A percentile compares a stretch with the other conserved stretches of the same genome.
These are phyloP conservation scores for Propithecus coquereli DNA, from an alignment of 2,113 vertebrate species.

Conservation along the genomic window DNA sequence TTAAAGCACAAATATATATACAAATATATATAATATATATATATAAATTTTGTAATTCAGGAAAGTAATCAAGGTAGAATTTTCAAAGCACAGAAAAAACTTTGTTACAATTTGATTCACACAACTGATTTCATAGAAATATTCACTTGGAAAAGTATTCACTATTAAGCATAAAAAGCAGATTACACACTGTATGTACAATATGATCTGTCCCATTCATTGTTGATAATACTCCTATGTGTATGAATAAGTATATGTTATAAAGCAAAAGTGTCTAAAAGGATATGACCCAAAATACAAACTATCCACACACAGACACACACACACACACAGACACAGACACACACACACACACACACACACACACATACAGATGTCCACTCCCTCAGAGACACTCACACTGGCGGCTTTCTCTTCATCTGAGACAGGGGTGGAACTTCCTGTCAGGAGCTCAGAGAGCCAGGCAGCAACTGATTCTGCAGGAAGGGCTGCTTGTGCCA, in stretches of 20 bases:
- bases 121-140: neutral
- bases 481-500: neutral
- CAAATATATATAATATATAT: neutral
- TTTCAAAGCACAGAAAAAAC: constrained; percentile 7
- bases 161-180: constrained; percentile 1
- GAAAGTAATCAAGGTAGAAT: neutral
- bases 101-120: neutral
- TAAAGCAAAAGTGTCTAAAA: constrained; percentile 35
- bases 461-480: neutral
- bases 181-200: neutral
- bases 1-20: neutral
- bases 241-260: neutral
- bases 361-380: neutral
- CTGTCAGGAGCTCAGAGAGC: neutral
- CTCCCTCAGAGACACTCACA: neutral
- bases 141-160: neutral
- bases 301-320: neutral
- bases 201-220: neutral
- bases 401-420: neutral
- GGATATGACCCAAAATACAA: neutral
- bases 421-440: neutral
- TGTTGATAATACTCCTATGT: neutral
- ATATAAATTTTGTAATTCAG: neutral
- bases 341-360: neutral
- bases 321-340: too few species aligned